phyloP scores from a whole-genome alignment of 2,113 vertebrate genomes.

The Microcebus murinus region DNA sequence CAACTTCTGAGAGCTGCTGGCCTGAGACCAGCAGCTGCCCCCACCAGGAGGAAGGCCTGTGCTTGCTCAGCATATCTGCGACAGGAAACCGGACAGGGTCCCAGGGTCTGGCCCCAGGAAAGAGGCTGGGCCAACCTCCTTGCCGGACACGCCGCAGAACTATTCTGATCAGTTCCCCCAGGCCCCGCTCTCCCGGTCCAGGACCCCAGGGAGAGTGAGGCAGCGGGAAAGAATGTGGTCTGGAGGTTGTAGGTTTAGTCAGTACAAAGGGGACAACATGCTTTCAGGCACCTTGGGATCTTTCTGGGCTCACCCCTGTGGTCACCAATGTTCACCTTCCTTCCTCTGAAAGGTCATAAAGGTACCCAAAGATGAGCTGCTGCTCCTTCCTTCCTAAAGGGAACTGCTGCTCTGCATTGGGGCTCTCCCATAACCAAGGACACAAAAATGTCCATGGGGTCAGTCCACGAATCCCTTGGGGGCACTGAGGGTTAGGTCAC shows the following conservation, averaged over 20 bases:
- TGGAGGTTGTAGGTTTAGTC: slow-evolving; percentile 69
- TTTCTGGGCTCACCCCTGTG: background rate
- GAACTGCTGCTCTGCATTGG: background rate
- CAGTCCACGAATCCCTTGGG: background rate
- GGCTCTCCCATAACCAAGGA: slow-evolving; percentile 37
- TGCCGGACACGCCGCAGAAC: slow-evolving; percentile 55
- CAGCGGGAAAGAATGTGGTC: slow-evolving; percentile 74
- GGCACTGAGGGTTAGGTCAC: slow-evolving; percentile 56
- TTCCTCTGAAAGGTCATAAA: slow-evolving; percentile 22
- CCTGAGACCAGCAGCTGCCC: slow-evolving; percentile 69
- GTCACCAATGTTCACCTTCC: slow-evolving; percentile 4
- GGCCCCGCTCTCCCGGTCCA: slow-evolving; percentile 54
- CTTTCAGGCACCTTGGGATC: slow-evolving; percentile 62
- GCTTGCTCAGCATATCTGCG: slow-evolving; percentile 80
- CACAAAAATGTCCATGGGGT: slow-evolving; percentile 25
- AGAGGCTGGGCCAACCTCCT: slow-evolving; percentile 72
- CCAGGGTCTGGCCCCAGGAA: slow-evolving; percentile 77
- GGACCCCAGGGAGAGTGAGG: slow-evolving; percentile 75
- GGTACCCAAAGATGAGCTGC: background rate
- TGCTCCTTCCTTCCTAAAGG: background rate
- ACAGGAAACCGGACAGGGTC: slow-evolving; percentile 83
- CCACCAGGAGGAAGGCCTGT: slow-evolving; percentile 71
- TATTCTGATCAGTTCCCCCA: slow-evolving; percentile 77
- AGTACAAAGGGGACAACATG: slow-evolving; percentile 61
- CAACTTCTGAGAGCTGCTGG: slow-evolving; percentile 67